Conservation (phyloP, 2,113 vertebrate genomes). For the Pangasianodon gigas region DNA sequence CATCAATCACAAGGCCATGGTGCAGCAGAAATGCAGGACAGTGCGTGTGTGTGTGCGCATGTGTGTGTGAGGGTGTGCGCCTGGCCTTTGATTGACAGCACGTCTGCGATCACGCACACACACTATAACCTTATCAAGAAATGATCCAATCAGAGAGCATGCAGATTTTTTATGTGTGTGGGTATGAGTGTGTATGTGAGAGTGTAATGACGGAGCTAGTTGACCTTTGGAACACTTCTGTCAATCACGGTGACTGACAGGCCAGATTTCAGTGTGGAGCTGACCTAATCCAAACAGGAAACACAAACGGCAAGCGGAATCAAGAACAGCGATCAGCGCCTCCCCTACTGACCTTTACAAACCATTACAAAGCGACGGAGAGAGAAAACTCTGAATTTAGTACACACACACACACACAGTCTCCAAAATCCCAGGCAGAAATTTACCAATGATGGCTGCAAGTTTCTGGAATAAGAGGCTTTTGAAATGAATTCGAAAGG, state of each 20-base stretch:
- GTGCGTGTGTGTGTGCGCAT: neutral
- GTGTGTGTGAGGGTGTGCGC: neutral
- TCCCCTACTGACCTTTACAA: slow-evolving; percentile 34
- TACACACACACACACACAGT: neutral
- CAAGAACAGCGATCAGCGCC: slow-evolving; percentile 17
- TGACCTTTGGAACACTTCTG: slow-evolving; percentile 38
- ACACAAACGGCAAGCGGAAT: slow-evolving; percentile 17
- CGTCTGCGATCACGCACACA: neutral
- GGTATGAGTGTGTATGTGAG: neutral
- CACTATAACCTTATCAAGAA: slow-evolving; percentile 44
- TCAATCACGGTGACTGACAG: slow-evolving; percentile 43
- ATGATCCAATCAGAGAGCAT: slow-evolving; percentile 35
- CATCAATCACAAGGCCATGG: slow-evolving; percentile 68
- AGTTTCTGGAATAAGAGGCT: neutral
- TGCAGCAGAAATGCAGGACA: slow-evolving; percentile 16
- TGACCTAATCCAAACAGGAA: slow-evolving; percentile 42
- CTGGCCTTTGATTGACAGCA: slow-evolving; percentile 45
- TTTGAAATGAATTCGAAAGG: neutral
- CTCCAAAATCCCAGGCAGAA: neutral
- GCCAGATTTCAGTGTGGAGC: slow-evolving; percentile 22
- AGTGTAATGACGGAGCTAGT: slow-evolving; percentile 26
- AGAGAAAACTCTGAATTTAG: neutral
- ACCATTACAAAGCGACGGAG: slow-evolving; percentile 2
- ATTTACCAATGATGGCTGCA: neutral
- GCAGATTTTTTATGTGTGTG: slow-evolving; percentile 25